Evolutionary conservation across 2,888 invertebrate genomes (phyloP), one percentile per base, ranked within the genome.

Genomic region (Drosophila maculinotata): DNA sequence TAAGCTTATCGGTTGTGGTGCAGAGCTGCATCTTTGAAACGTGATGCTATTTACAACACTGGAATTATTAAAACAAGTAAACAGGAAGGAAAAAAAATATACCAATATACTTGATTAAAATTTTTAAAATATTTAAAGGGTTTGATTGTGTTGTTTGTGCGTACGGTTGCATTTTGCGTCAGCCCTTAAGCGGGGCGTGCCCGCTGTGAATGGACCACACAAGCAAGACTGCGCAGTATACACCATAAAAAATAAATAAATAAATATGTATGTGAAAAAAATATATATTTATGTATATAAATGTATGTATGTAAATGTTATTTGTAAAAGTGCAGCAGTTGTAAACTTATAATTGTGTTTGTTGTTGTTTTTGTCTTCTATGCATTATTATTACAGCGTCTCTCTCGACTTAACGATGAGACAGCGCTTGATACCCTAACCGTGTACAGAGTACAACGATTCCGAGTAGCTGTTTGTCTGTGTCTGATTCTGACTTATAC

Each of bases 161-260:
- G 15, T n/a, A 30, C 36, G 41, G 17, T 41, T 9, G 4, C 3
- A 28, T 20, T 12, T 20, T 14, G 15, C 20, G 9, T 23, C 42
- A 44, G 53, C 14, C 7, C 39, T n/a, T n/a, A 36, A 23, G 12
- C 5, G 31, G 38, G 35, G 31, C 62, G 33, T 30, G 12, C 42
- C 31, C 4, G 23, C 39, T 20, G 31, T 35, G 10, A 20, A 36
- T 44, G 42, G 47, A 31, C 44, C 25, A 30, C 23, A 28, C 31
- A 44, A 31, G 31, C 33, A 72, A 76, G 71, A 63, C 70, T 74
- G 66, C 68, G 63, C 57, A 67, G 74, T 70, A 66, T 71, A 74
- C 87, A 76, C 77, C 81, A 77, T 79, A 82, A 75, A 76, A 64
- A 67, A 56, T n/a, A n/a, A 58, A 48, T 30, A 36, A 35, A 48